Conservation (phyloP, 2,797 vertebrate species). For the Acanthornis magna region DNA sequence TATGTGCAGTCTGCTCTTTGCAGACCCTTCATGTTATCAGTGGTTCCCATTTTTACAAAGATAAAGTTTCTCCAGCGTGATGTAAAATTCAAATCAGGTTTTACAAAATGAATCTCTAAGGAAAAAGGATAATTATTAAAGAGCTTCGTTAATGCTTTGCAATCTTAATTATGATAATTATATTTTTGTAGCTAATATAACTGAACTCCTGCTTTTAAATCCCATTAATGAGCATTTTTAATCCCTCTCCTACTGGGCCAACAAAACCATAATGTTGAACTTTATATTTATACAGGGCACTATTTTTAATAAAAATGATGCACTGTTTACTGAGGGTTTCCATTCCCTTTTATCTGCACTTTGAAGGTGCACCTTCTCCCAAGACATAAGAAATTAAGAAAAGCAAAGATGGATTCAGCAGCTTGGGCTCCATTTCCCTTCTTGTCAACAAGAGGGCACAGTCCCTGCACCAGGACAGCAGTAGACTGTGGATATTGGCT, state of each 20-base stretch:
- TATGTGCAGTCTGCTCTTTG: accelerated
- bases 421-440: neutral
- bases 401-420: neutral
- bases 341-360: neutral
- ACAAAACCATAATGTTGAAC: constrained; percentile 41
- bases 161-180: constrained; percentile 72
- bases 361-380: neutral
- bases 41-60: neutral
- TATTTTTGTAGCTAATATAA: constrained; percentile 66
- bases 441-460: neutral
- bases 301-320: constrained; percentile 15
- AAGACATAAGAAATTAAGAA: neutral
- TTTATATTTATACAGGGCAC: constrained; percentile 17
- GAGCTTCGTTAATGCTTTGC: constrained; percentile 58
- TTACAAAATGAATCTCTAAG: constrained; percentile 48
- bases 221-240: constrained; percentile 58
- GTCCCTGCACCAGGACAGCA: neutral
- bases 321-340: neutral
- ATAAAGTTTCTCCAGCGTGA: neutral
- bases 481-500: neutral
- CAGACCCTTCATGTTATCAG: neutral
- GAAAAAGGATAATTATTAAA: constrained; percentile 65
- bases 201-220: constrained; percentile 64
- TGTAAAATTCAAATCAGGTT: constrained; percentile 64
- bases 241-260: constrained; percentile 54